Percentiles rank a stretch among this genome's conserved stretches.
phyloP scores from a whole-genome alignment of 2,888 invertebrate genomes.

The Pimpla rufipes region DNA sequence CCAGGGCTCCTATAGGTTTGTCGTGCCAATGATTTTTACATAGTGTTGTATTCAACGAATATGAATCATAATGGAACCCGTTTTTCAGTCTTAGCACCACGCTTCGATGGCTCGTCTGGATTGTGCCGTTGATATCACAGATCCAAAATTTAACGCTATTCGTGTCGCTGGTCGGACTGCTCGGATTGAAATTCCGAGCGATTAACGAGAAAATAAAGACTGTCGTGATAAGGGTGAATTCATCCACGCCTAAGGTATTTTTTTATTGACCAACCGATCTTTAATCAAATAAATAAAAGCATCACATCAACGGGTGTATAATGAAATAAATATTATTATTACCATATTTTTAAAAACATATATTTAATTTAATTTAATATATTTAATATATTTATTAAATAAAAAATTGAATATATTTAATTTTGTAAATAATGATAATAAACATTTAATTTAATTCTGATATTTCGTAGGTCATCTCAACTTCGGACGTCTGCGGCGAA shows the following conservation, averaged over 20 bases:
- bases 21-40: background rate
- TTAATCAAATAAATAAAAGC: no score
- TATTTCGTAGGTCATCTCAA: constrained; percentile 16
- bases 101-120: constrained; percentile 46
- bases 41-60: no score
- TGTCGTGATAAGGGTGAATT: constrained; percentile 54
- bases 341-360: no score
- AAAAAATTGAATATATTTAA: no score
- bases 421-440: no score
- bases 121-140: constrained; percentile 41
- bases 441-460: no score
- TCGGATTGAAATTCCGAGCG: constrained; percentile 53
- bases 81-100: constrained; percentile 1
- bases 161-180: constrained; percentile 43
- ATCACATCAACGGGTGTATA: no score
- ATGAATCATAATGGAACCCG: no score
- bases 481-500: constrained; percentile 57
- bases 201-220: constrained; percentile 59
- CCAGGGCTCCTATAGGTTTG: constrained; percentile 28
- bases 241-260: constrained; percentile 47
- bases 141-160: constrained; percentile 58
- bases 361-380: no score
- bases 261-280: background rate
- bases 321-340: no score
- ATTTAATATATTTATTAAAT: no score